Conservation (phyloP, 2,113 vertebrate species). For the Ondatra zibethicus region DNA sequence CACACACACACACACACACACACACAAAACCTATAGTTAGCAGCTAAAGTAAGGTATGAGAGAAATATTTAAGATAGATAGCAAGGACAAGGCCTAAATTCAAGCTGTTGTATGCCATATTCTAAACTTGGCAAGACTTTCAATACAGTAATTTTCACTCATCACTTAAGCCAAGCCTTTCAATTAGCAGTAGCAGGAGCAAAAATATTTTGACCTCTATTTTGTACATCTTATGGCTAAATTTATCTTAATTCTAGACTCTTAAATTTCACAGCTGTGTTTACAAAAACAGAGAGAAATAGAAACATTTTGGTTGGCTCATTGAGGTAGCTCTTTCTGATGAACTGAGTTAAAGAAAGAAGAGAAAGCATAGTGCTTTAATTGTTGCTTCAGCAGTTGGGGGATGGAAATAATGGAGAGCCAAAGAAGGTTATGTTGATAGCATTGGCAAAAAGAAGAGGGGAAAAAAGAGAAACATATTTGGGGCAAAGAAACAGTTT, state of each 20-base stretch:
- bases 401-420: not conserved
- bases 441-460: not conserved
- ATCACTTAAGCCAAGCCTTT: not conserved
- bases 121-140: constrained; percentile 1
- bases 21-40: not conserved
- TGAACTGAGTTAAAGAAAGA: not conserved
- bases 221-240: not conserved
- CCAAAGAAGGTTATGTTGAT: not conserved
- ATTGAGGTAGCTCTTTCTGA: not conserved
- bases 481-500: not conserved
- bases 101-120: not conserved
- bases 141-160: not conserved
- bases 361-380: not conserved
- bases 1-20: not conserved
- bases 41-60: not conserved
- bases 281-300: not conserved
- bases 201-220: constrained; percentile 3
- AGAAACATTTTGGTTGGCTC: not conserved
- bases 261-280: not conserved
- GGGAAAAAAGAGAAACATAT: not conserved
- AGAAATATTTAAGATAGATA: not conserved
- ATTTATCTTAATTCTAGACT: not conserved
- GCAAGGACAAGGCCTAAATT: not conserved
- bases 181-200: not conserved
- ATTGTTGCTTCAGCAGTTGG: not conserved